Conservation (phyloP, 2,888 invertebrate genomes). For the Monopis laevigella region DNA sequence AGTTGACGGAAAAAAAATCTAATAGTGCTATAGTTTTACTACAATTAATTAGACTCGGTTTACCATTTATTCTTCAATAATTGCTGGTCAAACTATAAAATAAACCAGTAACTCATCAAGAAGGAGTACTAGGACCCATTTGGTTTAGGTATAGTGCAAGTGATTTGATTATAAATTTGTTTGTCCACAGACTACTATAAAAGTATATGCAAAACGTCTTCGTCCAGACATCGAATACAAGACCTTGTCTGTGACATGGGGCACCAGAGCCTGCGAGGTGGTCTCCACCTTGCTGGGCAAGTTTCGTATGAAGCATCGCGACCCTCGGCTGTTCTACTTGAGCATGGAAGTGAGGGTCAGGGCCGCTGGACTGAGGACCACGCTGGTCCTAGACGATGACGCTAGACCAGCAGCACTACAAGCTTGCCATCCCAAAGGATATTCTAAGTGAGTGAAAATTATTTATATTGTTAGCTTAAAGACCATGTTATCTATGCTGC, state of each 20-base stretch:
- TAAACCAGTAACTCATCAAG: no score
- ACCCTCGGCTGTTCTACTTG: slow-evolving; percentile 91
- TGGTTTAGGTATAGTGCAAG: no score
- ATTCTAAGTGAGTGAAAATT: slow-evolving; percentile 80
- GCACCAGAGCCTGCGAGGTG: slow-evolving; percentile 88
- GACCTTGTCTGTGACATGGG: slow-evolving; percentile 88
- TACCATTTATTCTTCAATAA: no score
- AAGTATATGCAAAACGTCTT: slow-evolving; percentile 89
- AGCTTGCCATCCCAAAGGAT: slow-evolving; percentile 93
- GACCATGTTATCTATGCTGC: no score
- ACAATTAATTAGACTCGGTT: no score
- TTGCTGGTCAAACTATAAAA: no score
- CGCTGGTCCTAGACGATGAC: slow-evolving; percentile 86
- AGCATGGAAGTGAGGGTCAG: slow-evolving; percentile 94
- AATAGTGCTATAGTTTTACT: no score
- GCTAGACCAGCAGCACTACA: slow-evolving; percentile 91
- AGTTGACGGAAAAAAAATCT: no score
- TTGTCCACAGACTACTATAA: slow-evolving; percentile 81
- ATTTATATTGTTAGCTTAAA: background rate
- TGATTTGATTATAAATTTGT: no score
- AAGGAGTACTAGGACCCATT: no score
- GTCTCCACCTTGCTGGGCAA: slow-evolving; percentile 86
- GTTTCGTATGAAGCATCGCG: slow-evolving; percentile 90
- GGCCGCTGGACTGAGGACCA: slow-evolving; percentile 82
- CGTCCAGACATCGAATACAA: slow-evolving; percentile 96